Conservation (phyloP, 1,140 invertebrate species). For the Leguminivora glycinivorella region DNA sequence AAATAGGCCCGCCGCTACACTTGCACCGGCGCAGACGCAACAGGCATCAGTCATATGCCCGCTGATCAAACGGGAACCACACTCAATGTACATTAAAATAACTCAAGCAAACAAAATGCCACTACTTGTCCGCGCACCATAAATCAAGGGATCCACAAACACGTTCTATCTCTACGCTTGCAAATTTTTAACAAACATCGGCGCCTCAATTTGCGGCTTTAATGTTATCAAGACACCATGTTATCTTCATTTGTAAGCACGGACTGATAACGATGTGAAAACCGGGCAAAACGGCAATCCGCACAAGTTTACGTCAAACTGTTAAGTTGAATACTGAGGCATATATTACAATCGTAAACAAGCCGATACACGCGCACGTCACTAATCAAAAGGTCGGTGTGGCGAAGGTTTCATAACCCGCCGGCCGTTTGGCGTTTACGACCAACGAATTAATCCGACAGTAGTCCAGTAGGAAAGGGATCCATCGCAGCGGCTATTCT, state of each 20-base stretch:
- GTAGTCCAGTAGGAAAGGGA: constrained; percentile 38
- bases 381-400: constrained; percentile 37
- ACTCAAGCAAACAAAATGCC: not conserved
- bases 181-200: constrained; percentile 10
- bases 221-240: constrained; percentile 27
- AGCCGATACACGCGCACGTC: constrained; percentile 37
- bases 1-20: constrained; percentile 75
- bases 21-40: constrained; percentile 71
- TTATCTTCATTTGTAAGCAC: constrained; percentile 32
- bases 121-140: not conserved
- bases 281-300: constrained; percentile 31
- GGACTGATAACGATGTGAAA: constrained; percentile 33
- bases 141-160: constrained; percentile 6
- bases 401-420: constrained; percentile 46
- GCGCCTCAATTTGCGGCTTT: constrained; percentile 13
- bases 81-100: constrained; percentile 16
- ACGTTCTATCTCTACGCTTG: constrained; percentile 15
- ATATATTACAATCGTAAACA: constrained; percentile 37
- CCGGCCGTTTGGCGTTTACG: constrained; percentile 46
- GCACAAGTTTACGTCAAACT: constrained; percentile 41
- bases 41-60: constrained; percentile 71
- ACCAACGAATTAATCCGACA: constrained; percentile 34
- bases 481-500: constrained; percentile 61
- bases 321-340: constrained; percentile 41
- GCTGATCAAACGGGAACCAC: constrained; percentile 20